Conservation (phyloP, 1,140 invertebrate species). For the Phymorhynchus buccinoides region DNA sequence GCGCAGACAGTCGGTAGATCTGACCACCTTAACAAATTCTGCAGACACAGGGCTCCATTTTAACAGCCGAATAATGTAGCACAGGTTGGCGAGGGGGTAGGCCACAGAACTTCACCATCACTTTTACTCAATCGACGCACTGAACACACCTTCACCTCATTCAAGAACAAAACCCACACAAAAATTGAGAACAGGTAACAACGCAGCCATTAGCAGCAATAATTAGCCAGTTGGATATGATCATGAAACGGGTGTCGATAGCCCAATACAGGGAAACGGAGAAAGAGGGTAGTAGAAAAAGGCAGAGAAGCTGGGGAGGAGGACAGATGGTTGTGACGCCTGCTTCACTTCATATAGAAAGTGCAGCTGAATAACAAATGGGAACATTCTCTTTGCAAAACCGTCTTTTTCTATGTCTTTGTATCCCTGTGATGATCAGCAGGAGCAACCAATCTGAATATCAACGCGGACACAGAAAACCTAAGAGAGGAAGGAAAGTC, state of each 20-base stretch:
- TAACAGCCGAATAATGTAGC: neutral
- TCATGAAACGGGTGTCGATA: neutral
- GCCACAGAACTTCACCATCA: neutral
- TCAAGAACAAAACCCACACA: neutral
- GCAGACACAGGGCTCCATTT: neutral
- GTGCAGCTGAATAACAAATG: neutral
- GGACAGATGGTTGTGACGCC: too few species aligned
- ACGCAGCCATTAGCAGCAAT: neutral
- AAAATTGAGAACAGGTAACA: neutral
- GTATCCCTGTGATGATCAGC: too few species aligned
- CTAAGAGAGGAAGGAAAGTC: too few species aligned
- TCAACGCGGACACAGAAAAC: neutral
- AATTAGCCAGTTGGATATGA: slow-evolving; percentile 3
- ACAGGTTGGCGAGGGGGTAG: too few species aligned
- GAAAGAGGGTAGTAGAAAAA: neutral
- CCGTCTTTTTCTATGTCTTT: too few species aligned
- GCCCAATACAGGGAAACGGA: neutral
- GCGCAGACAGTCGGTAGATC: neutral
- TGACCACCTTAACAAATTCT: neutral
- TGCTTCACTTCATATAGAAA: neutral
- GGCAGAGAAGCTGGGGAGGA: too few species aligned
- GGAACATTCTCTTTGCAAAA: neutral
- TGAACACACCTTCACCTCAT: neutral
- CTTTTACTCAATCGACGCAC: neutral
- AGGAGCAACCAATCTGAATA: neutral